phyloP scores from a whole-genome alignment of 2,113 vertebrate species.

The Turdus rufiventris region DNA sequence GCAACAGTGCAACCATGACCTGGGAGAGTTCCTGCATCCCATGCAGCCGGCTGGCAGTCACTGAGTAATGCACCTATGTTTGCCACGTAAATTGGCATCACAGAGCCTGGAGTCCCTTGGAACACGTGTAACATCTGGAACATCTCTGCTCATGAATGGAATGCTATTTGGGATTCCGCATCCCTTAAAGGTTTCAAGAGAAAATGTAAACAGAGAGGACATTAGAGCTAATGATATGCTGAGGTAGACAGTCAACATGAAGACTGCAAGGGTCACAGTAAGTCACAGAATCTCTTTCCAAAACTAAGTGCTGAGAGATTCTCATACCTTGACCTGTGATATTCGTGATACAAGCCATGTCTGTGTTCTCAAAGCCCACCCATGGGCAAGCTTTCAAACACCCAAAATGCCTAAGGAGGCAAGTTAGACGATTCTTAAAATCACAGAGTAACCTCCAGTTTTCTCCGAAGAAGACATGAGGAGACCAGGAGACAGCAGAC shows the following conservation, averaged over 20 bases:
- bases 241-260: neutral
- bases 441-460: neutral
- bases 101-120: neutral
- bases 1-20: neutral
- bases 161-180: neutral
- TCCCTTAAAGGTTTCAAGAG: neutral
- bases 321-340: neutral
- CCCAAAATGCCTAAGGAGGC: neutral
- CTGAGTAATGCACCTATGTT: accelerated
- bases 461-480: neutral
- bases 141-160: neutral
- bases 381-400: neutral
- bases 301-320: neutral
- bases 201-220: neutral
- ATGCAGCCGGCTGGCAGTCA: neutral
- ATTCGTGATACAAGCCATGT: accelerated
- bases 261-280: neutral
- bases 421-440: neutral
- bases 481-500: neutral
- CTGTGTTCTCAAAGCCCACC: neutral
- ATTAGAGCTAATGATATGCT: neutral
- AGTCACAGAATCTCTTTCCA: neutral
- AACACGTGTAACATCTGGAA: neutral
- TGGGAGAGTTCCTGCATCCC: neutral
- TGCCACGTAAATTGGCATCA: accelerated